phyloP scores from a whole-genome alignment of 1,140 invertebrate genomes.

The Microplitis mediator region DNA sequence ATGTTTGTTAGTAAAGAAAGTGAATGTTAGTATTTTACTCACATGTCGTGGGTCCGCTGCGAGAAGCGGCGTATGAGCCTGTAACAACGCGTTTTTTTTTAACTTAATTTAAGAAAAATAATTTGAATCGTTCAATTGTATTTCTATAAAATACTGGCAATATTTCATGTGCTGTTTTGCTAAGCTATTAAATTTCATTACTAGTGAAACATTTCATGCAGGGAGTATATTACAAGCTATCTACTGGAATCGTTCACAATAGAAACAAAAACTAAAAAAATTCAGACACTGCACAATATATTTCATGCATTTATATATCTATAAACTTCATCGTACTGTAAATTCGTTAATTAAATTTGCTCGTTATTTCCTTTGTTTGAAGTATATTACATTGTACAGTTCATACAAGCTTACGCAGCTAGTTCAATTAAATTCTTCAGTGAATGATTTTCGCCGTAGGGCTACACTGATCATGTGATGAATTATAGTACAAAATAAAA shows the following conservation, averaged over 20 bases:
- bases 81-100: constrained; percentile 58
- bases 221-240: too few relatives aligned
- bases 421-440: constrained; percentile 20
- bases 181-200: too few relatives aligned
- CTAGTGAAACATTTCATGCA: too few relatives aligned
- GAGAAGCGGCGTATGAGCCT: constrained; percentile 68
- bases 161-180: constrained; percentile 12
- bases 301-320: constrained; percentile 23
- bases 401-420: neutral
- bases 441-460: neutral
- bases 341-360: constrained; percentile 14
- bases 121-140: neutral
- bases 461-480: too few relatives aligned
- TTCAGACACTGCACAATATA: too few relatives aligned
- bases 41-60: constrained; percentile 67
- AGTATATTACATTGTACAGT: neutral
- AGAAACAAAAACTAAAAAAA: too few relatives aligned
- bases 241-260: too few relatives aligned
- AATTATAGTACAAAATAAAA: too few relatives aligned
- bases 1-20: too few relatives aligned
- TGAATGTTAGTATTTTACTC: constrained; percentile 49
- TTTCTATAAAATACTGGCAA: neutral
- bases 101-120: constrained; percentile 39
- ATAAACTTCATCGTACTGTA: neutral
- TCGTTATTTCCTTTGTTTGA: constrained; percentile 3